A percentile compares a stretch with the other conserved stretches of the same genome.
These are phyloP conservation scores for Anhinga anhinga DNA, from an alignment of 2,113 vertebrate species.

Conservation along the genomic window DNA sequence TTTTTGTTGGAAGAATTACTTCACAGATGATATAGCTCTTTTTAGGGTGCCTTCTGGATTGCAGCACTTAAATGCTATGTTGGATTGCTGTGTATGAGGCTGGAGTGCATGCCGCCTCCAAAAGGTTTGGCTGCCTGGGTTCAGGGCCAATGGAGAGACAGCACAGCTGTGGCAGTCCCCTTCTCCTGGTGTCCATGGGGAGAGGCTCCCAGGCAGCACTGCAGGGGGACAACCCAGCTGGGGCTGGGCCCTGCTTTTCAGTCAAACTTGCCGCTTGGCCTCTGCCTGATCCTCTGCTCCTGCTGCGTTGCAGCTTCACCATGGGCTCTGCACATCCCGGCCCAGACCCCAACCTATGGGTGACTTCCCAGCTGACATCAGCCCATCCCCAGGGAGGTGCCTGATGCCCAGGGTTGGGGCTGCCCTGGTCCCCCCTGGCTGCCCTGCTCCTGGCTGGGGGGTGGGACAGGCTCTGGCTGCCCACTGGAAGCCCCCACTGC, in stretches of 20 bases:
- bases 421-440: accelerated
- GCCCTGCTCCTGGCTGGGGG: not conserved
- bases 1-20: not conserved
- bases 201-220: not conserved
- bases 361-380: not conserved
- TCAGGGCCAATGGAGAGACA: not conserved
- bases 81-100: not conserved
- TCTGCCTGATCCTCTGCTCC: not conserved
- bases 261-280: not conserved
- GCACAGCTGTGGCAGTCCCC: not conserved
- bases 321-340: not conserved
- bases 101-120: not conserved
- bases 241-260: not conserved
- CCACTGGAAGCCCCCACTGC: not conserved
- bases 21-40: not conserved
- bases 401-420: accelerated
- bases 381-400: not conserved
- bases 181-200: no score
- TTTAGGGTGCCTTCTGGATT: not conserved
- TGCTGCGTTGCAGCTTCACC: not conserved
- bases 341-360: not conserved
- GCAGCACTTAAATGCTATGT: not conserved
- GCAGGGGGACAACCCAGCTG: accelerated
- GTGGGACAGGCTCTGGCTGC: not conserved
- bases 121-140: not conserved